Base-by-base conservation (phyloP, 2,113 vertebrate genomes). In the Amblyopsis rosae region DNA sequence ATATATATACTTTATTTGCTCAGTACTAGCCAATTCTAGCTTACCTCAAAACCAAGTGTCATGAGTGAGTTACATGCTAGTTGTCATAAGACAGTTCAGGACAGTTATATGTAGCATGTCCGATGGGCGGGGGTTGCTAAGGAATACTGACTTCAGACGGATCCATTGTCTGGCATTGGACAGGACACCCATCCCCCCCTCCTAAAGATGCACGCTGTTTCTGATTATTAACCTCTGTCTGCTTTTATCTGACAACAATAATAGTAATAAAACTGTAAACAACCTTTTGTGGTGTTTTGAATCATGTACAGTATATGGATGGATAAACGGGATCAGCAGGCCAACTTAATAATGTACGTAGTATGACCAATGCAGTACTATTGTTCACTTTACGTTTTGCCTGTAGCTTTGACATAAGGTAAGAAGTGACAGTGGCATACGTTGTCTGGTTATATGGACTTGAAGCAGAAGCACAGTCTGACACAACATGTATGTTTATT, bases 21-120 rank as follows among this genome's bases (percentile, higher is more conserved):
- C 80, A 82, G 86, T 85, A 85, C 87, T 87, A 83, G 87, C 88
- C 83, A 83, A 84, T 81, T 77, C 73, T 79, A 80, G 86, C 83
- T 89, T 88, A 84, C 83, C 86, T 89, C 86, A 87, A 80, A 88
- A 71, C 74, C 65, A 77, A 10, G 65, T 74, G 80, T 82, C 75
- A 71, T 62, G 71, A 78, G 69, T 59, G 74, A 75, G 76, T 77
- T 50, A 59, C 64, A 61, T 59, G 62, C 71, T 59, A 11, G 51
- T 62, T 63, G 72, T 81, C 61, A 3, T 45, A 0, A 13, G 12
- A 56, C 16, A 56, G 19, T 77, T 56, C 32, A 3, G 51, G 77
- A 86, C 83, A 70, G 76, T 88, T 83, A 84, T 69, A 85, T 87
- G 88, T 89, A 89, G 87, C 85, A 79, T 77, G 81, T 57, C 50